Conservation (phyloP, 2,113 vertebrate genomes). For the Bagarius yarrelli region DNA sequence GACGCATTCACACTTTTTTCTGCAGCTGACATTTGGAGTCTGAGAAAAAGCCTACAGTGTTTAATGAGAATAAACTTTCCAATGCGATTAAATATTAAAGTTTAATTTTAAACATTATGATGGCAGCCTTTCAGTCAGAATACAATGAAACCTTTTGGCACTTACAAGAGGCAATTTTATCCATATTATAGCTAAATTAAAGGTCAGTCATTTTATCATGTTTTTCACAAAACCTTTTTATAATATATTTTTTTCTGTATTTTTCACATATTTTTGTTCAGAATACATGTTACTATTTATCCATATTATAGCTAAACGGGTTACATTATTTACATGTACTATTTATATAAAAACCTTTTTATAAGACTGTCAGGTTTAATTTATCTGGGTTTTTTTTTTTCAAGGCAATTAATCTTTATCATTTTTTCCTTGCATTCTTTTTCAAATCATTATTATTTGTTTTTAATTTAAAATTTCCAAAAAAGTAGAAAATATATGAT, state of each 20-base stretch:
- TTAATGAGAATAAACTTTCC: slow-evolving; percentile 86
- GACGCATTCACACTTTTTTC: slow-evolving; percentile 62
- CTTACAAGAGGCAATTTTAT: slow-evolving; percentile 70
- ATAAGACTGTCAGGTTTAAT: slow-evolving; percentile 53
- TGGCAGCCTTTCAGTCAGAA: slow-evolving; percentile 78
- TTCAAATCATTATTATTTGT: slow-evolving; percentile 15
- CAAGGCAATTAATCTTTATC: slow-evolving; percentile 48
- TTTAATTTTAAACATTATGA: slow-evolving; percentile 91
- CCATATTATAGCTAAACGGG: slow-evolving; percentile 76
- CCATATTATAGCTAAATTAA: slow-evolving; percentile 76
- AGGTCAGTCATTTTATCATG: no score
- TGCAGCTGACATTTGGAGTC: slow-evolving; percentile 83
- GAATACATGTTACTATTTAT: no score
- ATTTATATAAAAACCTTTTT: slow-evolving; percentile 73
- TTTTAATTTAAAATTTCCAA: slow-evolving; percentile 27
- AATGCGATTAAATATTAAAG: slow-evolving; percentile 89
- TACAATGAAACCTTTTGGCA: slow-evolving; percentile 82
- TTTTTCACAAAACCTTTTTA: no score
- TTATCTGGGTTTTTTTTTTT: slow-evolving; percentile 51
- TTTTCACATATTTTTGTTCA: no score
- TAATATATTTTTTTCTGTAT: no score
- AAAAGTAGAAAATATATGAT: slow-evolving; percentile 31
- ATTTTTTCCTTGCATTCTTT: slow-evolving; percentile 25
- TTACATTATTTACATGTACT: slow-evolving; percentile 84
- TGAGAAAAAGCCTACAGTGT: slow-evolving; percentile 77